Base-by-base conservation (phyloP, 2,113 vertebrate species). In the Myotis davidii region DNA sequence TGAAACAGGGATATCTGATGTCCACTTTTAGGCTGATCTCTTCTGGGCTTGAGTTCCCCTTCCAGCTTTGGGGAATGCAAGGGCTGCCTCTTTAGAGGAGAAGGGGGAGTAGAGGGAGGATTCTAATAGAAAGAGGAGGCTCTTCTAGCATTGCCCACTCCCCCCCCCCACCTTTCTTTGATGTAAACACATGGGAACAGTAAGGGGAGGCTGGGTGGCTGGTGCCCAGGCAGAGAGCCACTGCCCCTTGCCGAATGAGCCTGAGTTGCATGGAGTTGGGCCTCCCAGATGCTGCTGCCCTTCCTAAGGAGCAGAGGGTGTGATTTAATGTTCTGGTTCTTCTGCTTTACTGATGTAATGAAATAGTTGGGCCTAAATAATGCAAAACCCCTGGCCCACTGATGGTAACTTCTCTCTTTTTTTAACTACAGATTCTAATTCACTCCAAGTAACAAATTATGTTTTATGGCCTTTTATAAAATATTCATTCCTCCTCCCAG, bases 341-440 rank as follows among this genome's bases (percentile, higher is more conserved):
- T 92, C 84, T 54, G 45, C 27, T 65, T 48, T 67, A 34, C 79
- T 21, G 8, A 69, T 56, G 67, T 93, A 96, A 92, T 97, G 94
- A 95, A 96, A 91, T 69, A 54, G 72, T 42, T 32, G 27, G 37
- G 54, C 81, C 73, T 97, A 70, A 97, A 96, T 97, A 95, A 96
- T 97, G 96, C 87, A 97, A 82, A 76, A 34, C 79, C 77, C 90
- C 90, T 91, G 67, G 20, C 67, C 76, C 50, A 52, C 23, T 25
- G 76, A 96, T 52, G 93, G 94, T 85, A 96, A 95, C 92, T 37
- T 97, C 95, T 97, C 94, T 97, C 96, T 94, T 97, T 97, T 97
- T 97, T 97, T 96, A 97, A 97, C 97, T 97, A 97, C 97, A 94
- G 87, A 77, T 72, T 96, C 96, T 90, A 96, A 96, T 96, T 97